Conservation (phyloP, 2,797 vertebrate species). For the Gouania willdenowi region DNA sequence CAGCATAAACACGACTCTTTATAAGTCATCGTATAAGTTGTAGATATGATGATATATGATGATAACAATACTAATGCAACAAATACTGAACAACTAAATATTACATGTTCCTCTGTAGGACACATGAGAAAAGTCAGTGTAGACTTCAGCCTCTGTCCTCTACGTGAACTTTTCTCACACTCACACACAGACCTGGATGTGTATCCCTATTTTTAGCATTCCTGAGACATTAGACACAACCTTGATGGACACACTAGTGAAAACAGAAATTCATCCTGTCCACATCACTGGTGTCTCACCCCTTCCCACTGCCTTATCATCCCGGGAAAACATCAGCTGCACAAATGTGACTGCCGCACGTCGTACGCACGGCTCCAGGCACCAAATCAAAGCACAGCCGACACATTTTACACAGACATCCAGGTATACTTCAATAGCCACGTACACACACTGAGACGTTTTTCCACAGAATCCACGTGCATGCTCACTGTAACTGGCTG, state of each 20-base stretch:
- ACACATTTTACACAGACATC: conserved; percentile 17
- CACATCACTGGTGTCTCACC: conserved; percentile 16
- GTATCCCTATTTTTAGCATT: conserved; percentile 21
- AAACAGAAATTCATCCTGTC: conserved; percentile 26
- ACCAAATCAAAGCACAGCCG: too few relatives aligned
- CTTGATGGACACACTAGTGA: conserved; percentile 39
- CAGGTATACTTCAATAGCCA: conserved; percentile 12
- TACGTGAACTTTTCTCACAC: conserved; percentile 56
- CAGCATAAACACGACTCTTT: too few relatives aligned
- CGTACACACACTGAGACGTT: conserved; percentile 11
- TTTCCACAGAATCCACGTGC: conserved; percentile 37
- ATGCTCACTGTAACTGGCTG: conserved; percentile 42
- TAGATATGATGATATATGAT: too few relatives aligned
- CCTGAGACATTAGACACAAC: conserved; percentile 19
- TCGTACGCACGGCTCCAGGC: too few relatives aligned
- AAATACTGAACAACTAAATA: too few relatives aligned
- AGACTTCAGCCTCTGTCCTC: conserved; percentile 42
- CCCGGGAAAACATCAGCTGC: conserved; percentile 4
- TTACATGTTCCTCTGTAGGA: conserved; percentile 2
- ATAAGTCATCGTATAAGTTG: too few relatives aligned
- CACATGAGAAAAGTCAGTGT: conserved; percentile 20
- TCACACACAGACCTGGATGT: conserved; percentile 10
- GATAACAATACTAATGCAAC: too few relatives aligned
- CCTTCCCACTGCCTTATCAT: neutral
- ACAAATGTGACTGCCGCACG: neutral